Conservation (phyloP, 2,113 vertebrate species). For the Regulus satrapa region DNA sequence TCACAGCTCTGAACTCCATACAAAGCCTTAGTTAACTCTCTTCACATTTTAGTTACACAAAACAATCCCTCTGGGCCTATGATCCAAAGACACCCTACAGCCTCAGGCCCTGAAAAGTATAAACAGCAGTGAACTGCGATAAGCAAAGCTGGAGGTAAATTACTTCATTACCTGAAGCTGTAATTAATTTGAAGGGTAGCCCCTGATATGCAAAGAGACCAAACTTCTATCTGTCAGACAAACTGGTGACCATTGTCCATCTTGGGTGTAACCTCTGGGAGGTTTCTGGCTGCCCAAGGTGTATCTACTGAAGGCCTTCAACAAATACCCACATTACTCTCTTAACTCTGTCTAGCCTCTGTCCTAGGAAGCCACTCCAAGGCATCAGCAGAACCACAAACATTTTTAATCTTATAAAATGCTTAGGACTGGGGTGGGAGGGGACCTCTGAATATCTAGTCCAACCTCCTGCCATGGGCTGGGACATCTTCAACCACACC, state of each 20-base stretch:
- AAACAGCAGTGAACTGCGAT: background rate
- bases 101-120: background rate
- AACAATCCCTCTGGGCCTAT: background rate
- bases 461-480: no score
- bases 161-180: no score
- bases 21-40: background rate
- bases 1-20: background rate
- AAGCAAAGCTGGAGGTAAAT: background rate
- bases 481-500: background rate
- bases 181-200: background rate
- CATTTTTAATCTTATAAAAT: background rate
- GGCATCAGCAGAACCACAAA: background rate
- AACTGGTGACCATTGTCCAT: background rate
- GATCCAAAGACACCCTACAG: background rate
- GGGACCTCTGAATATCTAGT: background rate
- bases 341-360: background rate
- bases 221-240: background rate
- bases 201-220: no score
- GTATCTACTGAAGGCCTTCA: background rate
- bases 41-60: background rate
- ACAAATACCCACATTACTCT: background rate
- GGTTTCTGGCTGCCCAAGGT: background rate
- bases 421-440: background rate
- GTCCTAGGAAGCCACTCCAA: background rate
- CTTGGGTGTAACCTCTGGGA: background rate